Base-by-base conservation (phyloP, 2,888 invertebrate genomes). In the Toxonevra muliebris region DNA sequence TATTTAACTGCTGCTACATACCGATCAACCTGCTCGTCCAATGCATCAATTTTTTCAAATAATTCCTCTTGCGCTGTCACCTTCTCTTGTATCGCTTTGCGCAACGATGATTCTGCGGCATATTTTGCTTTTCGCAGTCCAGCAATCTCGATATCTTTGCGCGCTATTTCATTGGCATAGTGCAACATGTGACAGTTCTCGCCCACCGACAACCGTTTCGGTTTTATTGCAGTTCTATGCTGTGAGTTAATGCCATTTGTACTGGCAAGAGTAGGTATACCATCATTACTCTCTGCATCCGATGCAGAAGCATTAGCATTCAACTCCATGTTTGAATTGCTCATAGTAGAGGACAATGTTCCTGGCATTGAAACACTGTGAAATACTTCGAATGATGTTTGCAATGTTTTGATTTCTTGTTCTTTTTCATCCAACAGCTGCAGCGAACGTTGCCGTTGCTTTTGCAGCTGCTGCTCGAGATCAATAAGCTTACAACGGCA, bases 351-450 rank as follows among this genome's bases (percentile, higher is more conserved):
- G 42, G 10, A 9, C 7, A 30, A 30, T 7, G 30, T 30, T 19
- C 43, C 53, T 20, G 13, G 59, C 1, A n/a, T 69, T 57, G 41
- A 67, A 50, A 42, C 53, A 45, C 20, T 59, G 48, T 82, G 78
- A 55, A 88, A 85, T 19, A 88, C 84, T 69, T 88, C 88, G 69
- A 89, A 88, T 0, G 88, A 87, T 19, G 87, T 86, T 76, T 88
- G 88, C 55, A 90, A 75, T 0, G 89, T 88, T 52, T 89, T 86
- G 11, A 93, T 90, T 78, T 91, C 91, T 74, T 88, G 89, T 74
- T 96, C 95, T 41, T 94, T 93, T 77, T 96, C 95, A 15, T 92
- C 90, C 45, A 96, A 84, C 30, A 96, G 84, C 2, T 89, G 88
- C 10, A 94, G 86, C 45, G 94, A 94, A 48, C 95, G 87, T 64